Evolutionary conservation across 2,888 invertebrate genomes (phyloP).

Genomic region (Agrotis exclamationis): DNA sequence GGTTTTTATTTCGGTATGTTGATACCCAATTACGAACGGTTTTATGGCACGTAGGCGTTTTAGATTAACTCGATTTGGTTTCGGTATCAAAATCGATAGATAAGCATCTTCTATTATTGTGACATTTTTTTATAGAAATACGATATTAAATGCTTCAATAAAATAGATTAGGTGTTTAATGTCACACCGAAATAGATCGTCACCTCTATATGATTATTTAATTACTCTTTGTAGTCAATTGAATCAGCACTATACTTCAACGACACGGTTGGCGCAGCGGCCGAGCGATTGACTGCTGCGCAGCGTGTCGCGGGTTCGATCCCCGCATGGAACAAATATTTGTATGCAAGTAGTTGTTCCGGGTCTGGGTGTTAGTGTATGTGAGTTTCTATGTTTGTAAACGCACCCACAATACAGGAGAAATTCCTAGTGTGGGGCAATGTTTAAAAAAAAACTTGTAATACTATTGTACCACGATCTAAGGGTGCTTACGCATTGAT

Average conservation of each 20-base stretch:
- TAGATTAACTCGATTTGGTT: constrained; percentile 41
- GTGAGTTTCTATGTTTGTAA: too few relatives aligned
- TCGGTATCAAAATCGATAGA: constrained; percentile 35
- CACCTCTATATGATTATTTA: too few relatives aligned
- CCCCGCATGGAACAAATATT: too few relatives aligned
- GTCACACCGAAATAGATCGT: background rate
- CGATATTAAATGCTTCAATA: constrained; percentile 9
- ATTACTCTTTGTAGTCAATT: background rate
- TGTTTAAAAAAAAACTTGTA: too few relatives aligned
- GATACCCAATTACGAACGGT: constrained; percentile 52
- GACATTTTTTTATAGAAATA: constrained; percentile 15
- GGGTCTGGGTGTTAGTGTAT: too few relatives aligned
- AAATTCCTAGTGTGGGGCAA: too few relatives aligned
- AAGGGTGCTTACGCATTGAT: background rate
- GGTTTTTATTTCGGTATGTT: constrained; percentile 50
- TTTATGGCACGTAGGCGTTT: constrained; percentile 55
- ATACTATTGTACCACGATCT: background rate
- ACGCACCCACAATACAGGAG: too few relatives aligned
- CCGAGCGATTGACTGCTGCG: too few relatives aligned
- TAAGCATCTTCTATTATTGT: constrained; percentile 34
- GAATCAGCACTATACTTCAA: background rate
- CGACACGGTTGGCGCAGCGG: too few relatives aligned
- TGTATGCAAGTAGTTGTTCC: too few relatives aligned
- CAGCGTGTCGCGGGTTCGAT: too few relatives aligned
- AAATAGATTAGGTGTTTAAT: constrained; percentile 24